Evolutionary conservation across 2,797 vertebrate genomes (phyloP), one percentile per base, ranked within the genome.

Genomic region (Acanthopagrus latus): DNA sequence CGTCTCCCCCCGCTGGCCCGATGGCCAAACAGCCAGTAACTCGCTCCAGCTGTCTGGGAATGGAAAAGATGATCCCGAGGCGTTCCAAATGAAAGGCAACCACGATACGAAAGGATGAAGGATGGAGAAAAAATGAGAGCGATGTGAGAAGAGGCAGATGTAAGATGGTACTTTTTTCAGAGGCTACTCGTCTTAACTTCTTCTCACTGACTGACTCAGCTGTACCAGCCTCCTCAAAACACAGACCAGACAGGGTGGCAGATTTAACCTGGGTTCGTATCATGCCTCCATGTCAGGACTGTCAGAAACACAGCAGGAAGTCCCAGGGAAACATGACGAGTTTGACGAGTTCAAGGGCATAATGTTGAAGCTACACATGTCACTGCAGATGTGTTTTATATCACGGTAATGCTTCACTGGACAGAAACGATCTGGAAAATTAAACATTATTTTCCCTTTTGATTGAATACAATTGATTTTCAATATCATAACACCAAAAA

Each of bases 11-110:
- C 66, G 3, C 85, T 20, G 79, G 83, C 79, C 79, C 25, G 48
- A 66, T 85, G 44, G 80, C 84, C 87, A 70, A 80, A 78, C 83
- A 86, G 84, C 78, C 84, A 81, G 81, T 92, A 93, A 93, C 88
- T 90, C 68, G 69, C 83, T 89, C 90, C 92, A 93, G 93, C 93
- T 93, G 93, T 84, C 88, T 84, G 88, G 74, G 81, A 82, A 87
- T 88, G 88, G 89, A 91, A 91, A 90, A 90, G 89, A 91, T 69
- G 73, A 87, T 86, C 80, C 90, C 2, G 80, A 78, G 86, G 86
- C 64, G 87, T 86, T 91, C 89, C 81, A 70, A 80, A 33, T 29
- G 43, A 82, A 86, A 56, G 81, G 86, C 83, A 88, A 85, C 86
- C 64, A 52, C 80, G 27, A 63, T 58, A 78, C 78, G 89, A 85